Evolutionary conservation across 2,113 vertebrate genomes (phyloP).

Genomic region (Sturnus vulgaris): DNA sequence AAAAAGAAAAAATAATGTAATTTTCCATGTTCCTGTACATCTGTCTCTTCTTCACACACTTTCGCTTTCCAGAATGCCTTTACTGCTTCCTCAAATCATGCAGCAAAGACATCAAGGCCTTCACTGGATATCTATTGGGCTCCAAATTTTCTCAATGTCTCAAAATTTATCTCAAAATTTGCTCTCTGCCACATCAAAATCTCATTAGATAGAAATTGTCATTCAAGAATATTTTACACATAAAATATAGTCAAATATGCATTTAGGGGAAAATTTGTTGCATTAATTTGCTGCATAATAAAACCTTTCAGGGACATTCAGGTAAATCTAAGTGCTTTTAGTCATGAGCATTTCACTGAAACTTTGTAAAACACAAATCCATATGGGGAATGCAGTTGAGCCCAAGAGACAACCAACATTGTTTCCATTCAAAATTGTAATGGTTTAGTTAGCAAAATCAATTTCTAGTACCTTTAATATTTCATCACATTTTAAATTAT

Average conservation of each 20-base stretch:
- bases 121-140: not conserved
- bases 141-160: not conserved
- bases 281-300: not conserved
- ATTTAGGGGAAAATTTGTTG: not conserved
- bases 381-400: not conserved
- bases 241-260: not conserved
- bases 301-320: not conserved
- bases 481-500: not conserved
- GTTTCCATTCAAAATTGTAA: not conserved
- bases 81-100: not conserved
- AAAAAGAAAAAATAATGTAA: not conserved
- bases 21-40: not conserved
- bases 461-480: not conserved
- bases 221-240: not conserved
- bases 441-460: not conserved
- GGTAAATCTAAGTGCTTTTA: not conserved
- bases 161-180: not conserved
- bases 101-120: not conserved
- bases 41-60: not conserved
- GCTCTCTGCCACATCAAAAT: not conserved
- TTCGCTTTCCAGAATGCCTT: not conserved
- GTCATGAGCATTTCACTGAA: not conserved
- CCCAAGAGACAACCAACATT: not conserved
- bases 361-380: not conserved
- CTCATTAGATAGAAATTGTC: not conserved